A percentile compares a stretch with the other conserved stretches of the same genome.
These are phyloP conservation scores for Euplagia quadripunctaria DNA, from an alignment of 2,888 invertebrate species.

Conservation along the genomic window DNA sequence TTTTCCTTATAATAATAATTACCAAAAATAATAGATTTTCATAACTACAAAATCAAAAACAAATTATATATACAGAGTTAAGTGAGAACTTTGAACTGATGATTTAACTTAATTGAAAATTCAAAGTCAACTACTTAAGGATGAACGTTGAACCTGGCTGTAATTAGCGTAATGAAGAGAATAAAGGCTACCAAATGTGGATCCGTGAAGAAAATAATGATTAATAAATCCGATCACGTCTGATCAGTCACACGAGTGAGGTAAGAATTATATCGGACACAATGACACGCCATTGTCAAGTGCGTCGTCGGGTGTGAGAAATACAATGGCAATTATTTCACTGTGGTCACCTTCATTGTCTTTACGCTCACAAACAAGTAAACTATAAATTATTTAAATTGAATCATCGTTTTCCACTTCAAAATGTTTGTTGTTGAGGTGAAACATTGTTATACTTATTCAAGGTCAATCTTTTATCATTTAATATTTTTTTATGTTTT, in stretches of 20 bases:
- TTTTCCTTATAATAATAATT: too few relatives aligned
- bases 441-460: slow-evolving; percentile 9
- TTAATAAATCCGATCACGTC: slow-evolving; percentile 79
- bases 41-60: slow-evolving; percentile 9
- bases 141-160: slow-evolving; percentile 28
- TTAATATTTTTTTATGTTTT: slow-evolving; percentile 6
- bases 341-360: slow-evolving; percentile 52
- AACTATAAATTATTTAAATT: slow-evolving; percentile 54
- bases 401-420: slow-evolving; percentile 49
- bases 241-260: slow-evolving; percentile 70
- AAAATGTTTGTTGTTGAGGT: slow-evolving; percentile 44
- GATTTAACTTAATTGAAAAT: neutral
- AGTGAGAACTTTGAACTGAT: neutral
- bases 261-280: slow-evolving; percentile 76
- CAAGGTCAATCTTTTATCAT: slow-evolving; percentile 5
- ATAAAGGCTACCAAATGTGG: slow-evolving; percentile 55
- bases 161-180: slow-evolving; percentile 45
- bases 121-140: slow-evolving; percentile 23
- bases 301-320: slow-evolving; percentile 42
- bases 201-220: slow-evolving; percentile 56
- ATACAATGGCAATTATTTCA: slow-evolving; percentile 59
- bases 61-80: neutral
- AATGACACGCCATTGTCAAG: slow-evolving; percentile 71
- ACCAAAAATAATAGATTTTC: too few relatives aligned
- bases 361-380: slow-evolving; percentile 44